A percentile compares a stretch with the other conserved stretches of the same genome.
Conservation (phyloP, 1,140 invertebrate species). For the Brachionus manjavacas region DNA sequence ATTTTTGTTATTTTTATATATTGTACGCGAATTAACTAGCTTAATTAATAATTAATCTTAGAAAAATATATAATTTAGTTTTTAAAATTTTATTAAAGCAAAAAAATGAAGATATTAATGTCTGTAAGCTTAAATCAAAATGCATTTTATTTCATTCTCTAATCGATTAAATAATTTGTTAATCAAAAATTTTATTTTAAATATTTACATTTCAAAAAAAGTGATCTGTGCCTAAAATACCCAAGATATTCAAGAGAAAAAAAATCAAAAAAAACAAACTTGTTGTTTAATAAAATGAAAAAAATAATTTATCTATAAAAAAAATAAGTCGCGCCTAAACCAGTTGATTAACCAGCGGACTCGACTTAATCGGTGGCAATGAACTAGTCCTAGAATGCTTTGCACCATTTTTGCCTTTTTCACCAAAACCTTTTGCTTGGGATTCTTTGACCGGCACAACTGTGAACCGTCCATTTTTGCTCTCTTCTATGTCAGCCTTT, state of each 20-base stretch:
- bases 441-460: background rate
- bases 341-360: background rate
- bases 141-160: too few species aligned
- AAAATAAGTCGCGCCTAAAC: background rate
- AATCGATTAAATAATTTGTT: too few species aligned
- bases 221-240: background rate
- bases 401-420: background rate
- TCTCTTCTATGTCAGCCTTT: background rate
- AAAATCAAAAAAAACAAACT: background rate
- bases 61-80: too few species aligned
- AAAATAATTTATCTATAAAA: background rate
- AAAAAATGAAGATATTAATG: too few species aligned
- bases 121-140: too few species aligned
- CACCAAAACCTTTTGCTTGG: background rate
- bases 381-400: background rate
- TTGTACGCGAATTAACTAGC: too few species aligned
- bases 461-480: conserved; percentile 9
- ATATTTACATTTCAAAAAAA: background rate
- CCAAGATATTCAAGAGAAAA: background rate
- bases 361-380: background rate
- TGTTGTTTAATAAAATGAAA: background rate
- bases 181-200: background rate
- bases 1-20: too few species aligned
- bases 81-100: too few species aligned
- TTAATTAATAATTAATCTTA: too few species aligned